Percentiles rank a stretch among this genome's conserved stretches.
Conservation (phyloP, 2,797 vertebrate species). For the Melanogrammus aeglefinus region DNA sequence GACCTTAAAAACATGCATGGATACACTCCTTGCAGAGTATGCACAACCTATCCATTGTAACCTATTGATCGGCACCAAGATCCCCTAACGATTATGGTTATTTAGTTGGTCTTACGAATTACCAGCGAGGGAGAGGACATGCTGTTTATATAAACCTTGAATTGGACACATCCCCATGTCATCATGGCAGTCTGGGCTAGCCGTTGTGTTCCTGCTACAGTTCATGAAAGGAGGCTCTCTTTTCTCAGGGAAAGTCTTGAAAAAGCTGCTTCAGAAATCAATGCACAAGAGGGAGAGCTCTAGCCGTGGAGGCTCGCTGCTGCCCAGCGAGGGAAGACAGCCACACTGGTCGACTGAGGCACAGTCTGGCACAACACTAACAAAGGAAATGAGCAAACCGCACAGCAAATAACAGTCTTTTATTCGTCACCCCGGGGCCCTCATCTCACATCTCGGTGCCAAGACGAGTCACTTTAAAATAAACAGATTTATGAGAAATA, state of each 20-base stretch:
- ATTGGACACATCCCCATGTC: slow-evolving; percentile 37
- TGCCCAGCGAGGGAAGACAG: slow-evolving; percentile 53
- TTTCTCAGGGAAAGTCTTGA: slow-evolving; percentile 33
- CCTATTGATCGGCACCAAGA: background rate
- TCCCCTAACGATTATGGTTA: background rate
- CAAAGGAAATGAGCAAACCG: slow-evolving; percentile 79
- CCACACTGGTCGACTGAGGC: slow-evolving; percentile 56
- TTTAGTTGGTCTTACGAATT: background rate
- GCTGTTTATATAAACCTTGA: slow-evolving; percentile 25
- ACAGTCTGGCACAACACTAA: slow-evolving; percentile 68
- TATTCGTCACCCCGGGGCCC: slow-evolving; percentile 59
- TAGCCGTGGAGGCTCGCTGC: slow-evolving; percentile 50
- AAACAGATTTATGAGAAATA: slow-evolving; percentile 68
- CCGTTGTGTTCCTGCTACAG: slow-evolving; percentile 15
- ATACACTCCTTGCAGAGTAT: background rate
- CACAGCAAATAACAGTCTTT: slow-evolving; percentile 72
- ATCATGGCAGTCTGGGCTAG: slow-evolving; percentile 20
- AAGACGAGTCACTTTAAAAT: slow-evolving; percentile 62
- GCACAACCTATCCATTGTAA: background rate
- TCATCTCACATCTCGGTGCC: slow-evolving; percentile 58
- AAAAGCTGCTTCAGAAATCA: slow-evolving; percentile 27
- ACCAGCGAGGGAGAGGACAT: slow-evolving; percentile 5
- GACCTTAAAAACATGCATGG: background rate
- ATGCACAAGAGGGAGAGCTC: slow-evolving; percentile 34
- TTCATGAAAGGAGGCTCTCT: slow-evolving; percentile 37